A percentile compares a stretch with the other conserved stretches of the same genome.
phyloP scores from a whole-genome alignment of 2,797 vertebrate genomes.

The Gambusia yucatana region DNA sequence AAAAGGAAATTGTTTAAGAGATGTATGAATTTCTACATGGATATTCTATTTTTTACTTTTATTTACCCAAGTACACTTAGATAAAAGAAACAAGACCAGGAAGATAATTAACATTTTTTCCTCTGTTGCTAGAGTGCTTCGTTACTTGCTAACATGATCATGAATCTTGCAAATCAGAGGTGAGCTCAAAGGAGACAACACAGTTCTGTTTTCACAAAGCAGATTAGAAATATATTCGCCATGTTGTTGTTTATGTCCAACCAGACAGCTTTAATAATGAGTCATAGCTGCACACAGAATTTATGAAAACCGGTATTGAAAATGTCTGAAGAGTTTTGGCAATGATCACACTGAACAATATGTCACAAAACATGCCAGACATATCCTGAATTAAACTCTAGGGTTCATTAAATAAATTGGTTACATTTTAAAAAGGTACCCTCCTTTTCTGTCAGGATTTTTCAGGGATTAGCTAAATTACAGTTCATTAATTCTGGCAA shows the following conservation, averaged over 20 bases:
- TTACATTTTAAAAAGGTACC: slow-evolving; percentile 11
- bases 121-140: slow-evolving; percentile 35
- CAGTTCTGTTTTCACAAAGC: slow-evolving; percentile 52
- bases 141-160: slow-evolving; percentile 52
- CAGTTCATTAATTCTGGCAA: slow-evolving; percentile 38
- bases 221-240: slow-evolving; percentile 41
- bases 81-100: neutral
- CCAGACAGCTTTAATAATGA: slow-evolving; percentile 20
- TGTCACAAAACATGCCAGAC: neutral
- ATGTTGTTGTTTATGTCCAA: slow-evolving; percentile 23
- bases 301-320: neutral
- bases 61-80: neutral
- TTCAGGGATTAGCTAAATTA: slow-evolving; percentile 33
- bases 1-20: neutral
- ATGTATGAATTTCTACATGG: neutral
- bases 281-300: slow-evolving; percentile 3
- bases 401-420: slow-evolving; percentile 3
- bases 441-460: slow-evolving; percentile 5
- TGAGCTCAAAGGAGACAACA: slow-evolving; percentile 50
- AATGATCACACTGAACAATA: neutral
- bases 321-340: neutral
- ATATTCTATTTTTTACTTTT: neutral
- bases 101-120: neutral
- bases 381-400: neutral
- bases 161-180: slow-evolving; percentile 53